Conservation (phyloP, 2,797 vertebrate genomes). For the Tenualosa thibaudeaui region DNA sequence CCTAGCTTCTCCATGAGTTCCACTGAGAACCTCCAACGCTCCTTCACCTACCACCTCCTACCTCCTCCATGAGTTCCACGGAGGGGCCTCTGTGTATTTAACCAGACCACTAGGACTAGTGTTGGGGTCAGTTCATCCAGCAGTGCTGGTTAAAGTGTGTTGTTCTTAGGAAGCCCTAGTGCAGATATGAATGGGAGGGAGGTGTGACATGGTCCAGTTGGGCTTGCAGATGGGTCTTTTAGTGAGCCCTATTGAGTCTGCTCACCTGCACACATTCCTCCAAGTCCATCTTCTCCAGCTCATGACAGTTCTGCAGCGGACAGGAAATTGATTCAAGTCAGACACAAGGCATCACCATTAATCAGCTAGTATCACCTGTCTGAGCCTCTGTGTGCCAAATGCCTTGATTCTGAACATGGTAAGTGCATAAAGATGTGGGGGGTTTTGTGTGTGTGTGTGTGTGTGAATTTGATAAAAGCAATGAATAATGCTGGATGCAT, state of each 20-base stretch:
- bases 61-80: too few species aligned
- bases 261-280: conserved; percentile 97
- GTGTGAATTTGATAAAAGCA: too few species aligned
- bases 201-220: not conserved
- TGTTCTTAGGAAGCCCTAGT: not conserved
- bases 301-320: conserved; percentile 89
- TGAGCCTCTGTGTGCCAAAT: not conserved
- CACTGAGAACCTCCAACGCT: too few species aligned
- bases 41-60: too few species aligned
- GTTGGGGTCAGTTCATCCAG: not conserved
- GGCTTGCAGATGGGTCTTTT: not conserved
- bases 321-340: conserved; percentile 16
- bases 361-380: not conserved
- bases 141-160: not conserved
- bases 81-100: not conserved
- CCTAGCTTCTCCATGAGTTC: not conserved
- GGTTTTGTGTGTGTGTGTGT: not conserved
- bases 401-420: not conserved
- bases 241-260: not conserved
- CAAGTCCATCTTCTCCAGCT: conserved; percentile 98
- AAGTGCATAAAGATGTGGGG: not conserved
- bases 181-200: not conserved
- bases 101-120: not conserved
- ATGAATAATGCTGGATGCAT: too few species aligned
- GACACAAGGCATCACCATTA: not conserved